A percentile compares a stretch with the other conserved stretches of the same genome.
Evolutionary conservation across 2,888 invertebrate genomes (phyloP).

Genomic region (Lochmaea capreae): DNA sequence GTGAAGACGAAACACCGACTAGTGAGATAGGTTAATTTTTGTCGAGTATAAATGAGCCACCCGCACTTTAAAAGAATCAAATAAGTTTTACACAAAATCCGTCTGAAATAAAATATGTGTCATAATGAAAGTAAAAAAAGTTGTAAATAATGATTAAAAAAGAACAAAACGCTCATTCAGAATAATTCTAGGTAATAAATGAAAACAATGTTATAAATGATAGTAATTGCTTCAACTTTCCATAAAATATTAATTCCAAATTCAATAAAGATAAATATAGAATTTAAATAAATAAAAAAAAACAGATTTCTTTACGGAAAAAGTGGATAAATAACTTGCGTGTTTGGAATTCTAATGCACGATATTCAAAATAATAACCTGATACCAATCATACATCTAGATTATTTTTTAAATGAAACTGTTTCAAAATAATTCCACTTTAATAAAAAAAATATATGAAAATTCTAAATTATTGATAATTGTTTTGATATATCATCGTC

Average conservation of each 20-base stretch:
- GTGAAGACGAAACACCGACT: no score
- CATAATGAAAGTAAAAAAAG: not conserved
- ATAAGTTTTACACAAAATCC: no score
- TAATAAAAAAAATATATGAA: no score
- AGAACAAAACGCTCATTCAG: not conserved
- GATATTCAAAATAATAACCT: conserved; percentile 15
- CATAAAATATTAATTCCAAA: conserved; percentile 3
- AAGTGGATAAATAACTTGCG: conserved; percentile 11
- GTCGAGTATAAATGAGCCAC: no score
- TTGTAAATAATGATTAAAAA: not conserved
- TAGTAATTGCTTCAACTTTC: not conserved
- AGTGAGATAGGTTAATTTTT: no score
- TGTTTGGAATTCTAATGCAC: not conserved
- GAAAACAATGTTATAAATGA: not conserved
- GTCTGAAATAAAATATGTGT: no score
- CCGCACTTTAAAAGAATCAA: no score
- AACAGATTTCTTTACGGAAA: not conserved
- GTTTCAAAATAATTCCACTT: no score
- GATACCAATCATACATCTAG: conserved; percentile 1
- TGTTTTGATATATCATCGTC: no score
- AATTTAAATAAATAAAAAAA: not conserved
- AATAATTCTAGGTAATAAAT: not conserved
- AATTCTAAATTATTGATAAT: no score
- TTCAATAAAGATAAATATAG: conserved; percentile 8
- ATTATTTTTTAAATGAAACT: no score